Percentiles rank a stretch among this genome's conserved stretches.
These are phyloP conservation scores for Drosophila kanekoi DNA, from an alignment of 2,888 invertebrate species.

Conservation along the genomic window DNA sequence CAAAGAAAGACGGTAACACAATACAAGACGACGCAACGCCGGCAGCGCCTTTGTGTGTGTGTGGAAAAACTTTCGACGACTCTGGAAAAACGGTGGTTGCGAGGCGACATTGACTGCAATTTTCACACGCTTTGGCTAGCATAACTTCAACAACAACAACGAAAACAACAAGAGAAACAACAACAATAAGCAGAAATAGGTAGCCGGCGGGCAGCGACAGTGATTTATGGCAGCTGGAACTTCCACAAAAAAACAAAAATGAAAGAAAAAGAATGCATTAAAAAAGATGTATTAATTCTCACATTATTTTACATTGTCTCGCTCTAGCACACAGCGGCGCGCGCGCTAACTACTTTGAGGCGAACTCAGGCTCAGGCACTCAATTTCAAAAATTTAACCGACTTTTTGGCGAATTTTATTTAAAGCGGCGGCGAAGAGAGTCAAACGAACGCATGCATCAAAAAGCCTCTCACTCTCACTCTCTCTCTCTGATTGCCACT, in stretches of 20 bases:
- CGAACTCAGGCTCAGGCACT: constrained; percentile 37
- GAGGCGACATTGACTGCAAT: constrained; percentile 61
- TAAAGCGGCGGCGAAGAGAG: constrained; percentile 44
- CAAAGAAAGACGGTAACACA: constrained; percentile 62
- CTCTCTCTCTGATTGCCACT: constrained; percentile 10
- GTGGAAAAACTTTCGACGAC: constrained; percentile 52
- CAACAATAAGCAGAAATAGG: constrained; percentile 32
- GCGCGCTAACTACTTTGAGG: constrained; percentile 31
- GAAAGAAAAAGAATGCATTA: constrained; percentile 27
- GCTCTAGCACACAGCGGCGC: constrained; percentile 42
- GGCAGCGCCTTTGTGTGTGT: constrained; percentile 10
- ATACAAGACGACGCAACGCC: constrained; percentile 25
- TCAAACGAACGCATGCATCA: background rate
- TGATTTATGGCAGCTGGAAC: constrained; percentile 64
- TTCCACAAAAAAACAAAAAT: constrained; percentile 8
- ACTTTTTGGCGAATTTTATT: constrained; percentile 56
- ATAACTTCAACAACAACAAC: constrained; percentile 9
- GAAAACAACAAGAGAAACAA: constrained; percentile 15
- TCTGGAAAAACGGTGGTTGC: constrained; percentile 59
- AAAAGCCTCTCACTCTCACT: constrained; percentile 23
- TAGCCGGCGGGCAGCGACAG: constrained; percentile 45
- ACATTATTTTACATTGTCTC: constrained; percentile 43
- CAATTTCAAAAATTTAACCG: constrained; percentile 60
- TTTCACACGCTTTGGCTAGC: constrained; percentile 68
- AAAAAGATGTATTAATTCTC: constrained; percentile 39